A percentile compares a stretch with the other conserved stretches of the same genome.
Evolutionary conservation across 2,797 vertebrate genomes (phyloP).

Genomic region (Phrynocephalus guinanensis): DNA sequence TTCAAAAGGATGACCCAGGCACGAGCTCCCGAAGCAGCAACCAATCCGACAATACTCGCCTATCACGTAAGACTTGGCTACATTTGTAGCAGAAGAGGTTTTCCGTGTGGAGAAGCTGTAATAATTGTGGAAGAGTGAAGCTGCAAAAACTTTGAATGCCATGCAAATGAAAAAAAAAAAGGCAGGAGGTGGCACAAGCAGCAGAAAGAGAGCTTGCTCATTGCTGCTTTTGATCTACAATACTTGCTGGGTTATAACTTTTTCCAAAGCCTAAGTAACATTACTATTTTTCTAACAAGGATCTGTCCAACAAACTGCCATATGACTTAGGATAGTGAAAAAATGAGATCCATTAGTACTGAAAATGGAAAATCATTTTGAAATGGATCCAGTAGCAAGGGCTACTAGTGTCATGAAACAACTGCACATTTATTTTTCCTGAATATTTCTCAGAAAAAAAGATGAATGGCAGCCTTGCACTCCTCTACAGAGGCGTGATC

Average conservation of each 20-base stretch:
- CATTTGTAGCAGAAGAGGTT: not conserved
- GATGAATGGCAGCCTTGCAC: too few species aligned
- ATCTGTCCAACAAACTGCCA: not conserved
- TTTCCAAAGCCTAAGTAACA: not conserved
- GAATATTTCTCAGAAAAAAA: not conserved
- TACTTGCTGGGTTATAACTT: slow-evolving; percentile 27
- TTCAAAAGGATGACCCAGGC: slow-evolving; percentile 80
- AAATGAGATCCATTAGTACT: not conserved
- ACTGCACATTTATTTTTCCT: not conserved
- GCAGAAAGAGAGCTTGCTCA: not conserved
- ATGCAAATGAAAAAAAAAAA: not conserved
- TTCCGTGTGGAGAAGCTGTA: accelerated
- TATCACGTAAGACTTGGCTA: slow-evolving; percentile 87
- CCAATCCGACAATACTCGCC: slow-evolving; percentile 86
- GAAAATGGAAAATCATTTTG: not conserved
- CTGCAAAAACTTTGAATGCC: not conserved
- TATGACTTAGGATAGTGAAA: not conserved
- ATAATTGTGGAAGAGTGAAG: not conserved
- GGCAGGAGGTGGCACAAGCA: not conserved
- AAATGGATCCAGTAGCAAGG: not conserved
- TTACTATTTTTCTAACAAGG: slow-evolving; percentile 9
- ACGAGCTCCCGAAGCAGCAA: slow-evolving; percentile 82
- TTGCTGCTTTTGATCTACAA: not conserved
- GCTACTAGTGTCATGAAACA: not conserved
- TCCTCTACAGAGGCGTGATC: not conserved